phyloP scores from a whole-genome alignment of 1,140 invertebrate genomes.

The Colletes gigas region DNA sequence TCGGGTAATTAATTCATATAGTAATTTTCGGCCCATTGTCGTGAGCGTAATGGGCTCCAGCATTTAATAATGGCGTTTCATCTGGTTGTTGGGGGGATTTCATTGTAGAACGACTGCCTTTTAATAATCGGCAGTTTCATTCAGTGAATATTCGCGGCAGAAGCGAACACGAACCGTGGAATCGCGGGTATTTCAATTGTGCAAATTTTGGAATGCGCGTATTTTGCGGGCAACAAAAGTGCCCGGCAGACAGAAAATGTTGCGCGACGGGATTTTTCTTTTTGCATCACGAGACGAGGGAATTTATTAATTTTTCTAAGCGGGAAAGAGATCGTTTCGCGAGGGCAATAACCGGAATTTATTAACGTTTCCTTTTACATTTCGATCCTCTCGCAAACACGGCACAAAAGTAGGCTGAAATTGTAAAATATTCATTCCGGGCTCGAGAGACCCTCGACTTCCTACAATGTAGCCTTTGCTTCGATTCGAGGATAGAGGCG shows the following conservation, averaged over 20 bases:
- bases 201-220: not conserved
- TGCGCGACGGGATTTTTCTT: not conserved
- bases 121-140: slow-evolving; percentile 17
- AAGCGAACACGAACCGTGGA: not conserved
- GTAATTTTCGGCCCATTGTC: slow-evolving; percentile 58
- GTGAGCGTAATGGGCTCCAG: slow-evolving; percentile 42
- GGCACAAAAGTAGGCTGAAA: too few species aligned
- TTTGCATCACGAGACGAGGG: too few species aligned
- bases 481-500: not conserved
- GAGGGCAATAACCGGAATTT: too few species aligned
- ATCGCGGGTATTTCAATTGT: not conserved
- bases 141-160: not conserved
- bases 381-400: too few species aligned
- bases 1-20: slow-evolving; percentile 56
- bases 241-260: too few species aligned
- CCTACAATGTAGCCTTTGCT: not conserved
- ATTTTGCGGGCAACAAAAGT: not conserved
- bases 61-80: slow-evolving; percentile 55
- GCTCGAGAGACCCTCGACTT: too few species aligned
- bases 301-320: too few species aligned
- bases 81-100: slow-evolving; percentile 5
- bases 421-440: too few species aligned
- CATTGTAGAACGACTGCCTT: slow-evolving; percentile 28
- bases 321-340: too few species aligned
- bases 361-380: too few species aligned